Evolutionary conservation across 2,113 vertebrate species (phyloP).

Genomic region (Psophia crepitans): DNA sequence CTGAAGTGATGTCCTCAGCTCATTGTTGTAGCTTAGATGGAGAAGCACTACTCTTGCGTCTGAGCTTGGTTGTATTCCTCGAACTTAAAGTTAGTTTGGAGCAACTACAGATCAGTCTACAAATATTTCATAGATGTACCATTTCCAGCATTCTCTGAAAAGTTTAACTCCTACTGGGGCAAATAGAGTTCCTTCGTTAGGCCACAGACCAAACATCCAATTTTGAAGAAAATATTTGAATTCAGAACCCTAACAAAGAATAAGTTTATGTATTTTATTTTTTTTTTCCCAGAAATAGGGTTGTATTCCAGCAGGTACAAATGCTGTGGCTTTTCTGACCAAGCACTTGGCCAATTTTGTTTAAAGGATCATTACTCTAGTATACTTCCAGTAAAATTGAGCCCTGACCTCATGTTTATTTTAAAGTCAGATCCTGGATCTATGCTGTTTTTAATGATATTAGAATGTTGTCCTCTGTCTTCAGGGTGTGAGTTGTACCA

Average conservation of each 20-base stretch:
- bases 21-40: not conserved
- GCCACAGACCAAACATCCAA: not conserved
- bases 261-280: not conserved
- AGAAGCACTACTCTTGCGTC: not conserved
- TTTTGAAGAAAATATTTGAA: not conserved
- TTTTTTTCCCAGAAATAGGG: not conserved
- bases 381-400: not conserved
- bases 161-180: not conserved
- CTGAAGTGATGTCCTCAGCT: not conserved
- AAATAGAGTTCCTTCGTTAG: not conserved
- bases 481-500: not conserved
- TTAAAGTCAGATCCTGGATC: not conserved
- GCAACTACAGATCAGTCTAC: not conserved
- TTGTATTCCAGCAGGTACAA: not conserved
- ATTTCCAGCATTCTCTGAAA: not conserved
- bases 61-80: not conserved
- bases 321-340: not conserved
- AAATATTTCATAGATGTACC: not conserved
- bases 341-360: not conserved
- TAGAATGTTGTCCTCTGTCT: not conserved
- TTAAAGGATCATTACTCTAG: not conserved
- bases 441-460: not conserved
- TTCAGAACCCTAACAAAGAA: not conserved
- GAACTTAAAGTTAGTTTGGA: not conserved
- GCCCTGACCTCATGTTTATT: rapidly evolving